These are phyloP conservation scores for Mirza zaza DNA, from an alignment of 2,113 vertebrate species.

Conservation along the genomic window DNA sequence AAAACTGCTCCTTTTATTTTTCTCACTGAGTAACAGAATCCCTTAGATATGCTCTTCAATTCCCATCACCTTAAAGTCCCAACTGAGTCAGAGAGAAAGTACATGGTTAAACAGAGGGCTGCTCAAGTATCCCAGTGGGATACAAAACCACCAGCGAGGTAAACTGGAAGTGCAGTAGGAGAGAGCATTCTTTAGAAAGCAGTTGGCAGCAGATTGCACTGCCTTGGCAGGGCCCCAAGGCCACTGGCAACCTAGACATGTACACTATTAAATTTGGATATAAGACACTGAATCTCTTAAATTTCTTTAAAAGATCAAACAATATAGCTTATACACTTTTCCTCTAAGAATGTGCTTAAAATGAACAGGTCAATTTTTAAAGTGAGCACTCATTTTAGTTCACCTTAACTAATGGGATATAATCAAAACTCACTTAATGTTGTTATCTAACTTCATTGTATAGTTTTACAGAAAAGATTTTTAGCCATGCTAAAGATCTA, in stretches of 20 bases:
- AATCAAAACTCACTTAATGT: conserved; percentile 22
- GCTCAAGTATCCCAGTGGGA: not conserved
- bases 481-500: not conserved
- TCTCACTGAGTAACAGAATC: conserved; percentile 27
- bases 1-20: conserved; percentile 45
- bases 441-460: not conserved
- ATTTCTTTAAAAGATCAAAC: conserved; percentile 17
- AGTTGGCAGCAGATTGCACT: not conserved
- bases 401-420: conserved; percentile 27
- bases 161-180: conserved; percentile 4
- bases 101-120: conserved; percentile 20
- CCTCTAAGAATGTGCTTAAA: conserved; percentile 41
- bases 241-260: not conserved
- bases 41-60: conserved; percentile 20
- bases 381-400: not conserved
- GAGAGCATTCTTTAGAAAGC: not conserved
- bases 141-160: not conserved
- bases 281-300: conserved; percentile 10
- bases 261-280: not conserved
- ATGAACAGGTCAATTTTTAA: conserved; percentile 19
- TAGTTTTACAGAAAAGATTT: not conserved
- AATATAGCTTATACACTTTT: not conserved
- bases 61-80: not conserved
- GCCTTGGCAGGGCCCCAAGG: conserved; percentile 30
- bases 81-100: conserved; percentile 27